Evolutionary conservation across 2,888 invertebrate genomes (phyloP).

Genomic region (Sesamia inferens): DNA sequence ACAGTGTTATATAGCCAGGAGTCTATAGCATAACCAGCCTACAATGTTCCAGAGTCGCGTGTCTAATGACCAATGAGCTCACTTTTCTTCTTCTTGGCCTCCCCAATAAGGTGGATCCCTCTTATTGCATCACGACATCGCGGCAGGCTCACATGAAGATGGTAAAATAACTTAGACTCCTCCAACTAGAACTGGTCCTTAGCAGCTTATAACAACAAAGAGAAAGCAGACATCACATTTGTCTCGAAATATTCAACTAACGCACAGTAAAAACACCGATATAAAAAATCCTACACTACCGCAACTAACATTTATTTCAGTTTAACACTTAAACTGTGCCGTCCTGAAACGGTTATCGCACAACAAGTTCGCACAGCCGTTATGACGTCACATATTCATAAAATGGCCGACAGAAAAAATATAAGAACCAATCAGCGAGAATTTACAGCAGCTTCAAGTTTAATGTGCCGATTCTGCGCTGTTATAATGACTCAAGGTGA

Average conservation of each 20-base stretch:
- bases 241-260: no score
- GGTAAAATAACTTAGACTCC: no score
- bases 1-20: no score
- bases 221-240: neutral
- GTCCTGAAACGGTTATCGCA: constrained; percentile 39
- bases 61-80: no score
- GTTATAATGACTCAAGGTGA: constrained; percentile 79
- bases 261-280: neutral
- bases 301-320: constrained; percentile 23
- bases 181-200: no score
- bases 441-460: constrained; percentile 82
- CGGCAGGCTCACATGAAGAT: no score
- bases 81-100: no score
- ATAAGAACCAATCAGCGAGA: constrained; percentile 79
- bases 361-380: constrained; percentile 52
- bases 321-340: constrained; percentile 16
- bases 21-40: no score
- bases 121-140: no score
- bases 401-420: constrained; percentile 59
- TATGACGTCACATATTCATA: constrained; percentile 56
- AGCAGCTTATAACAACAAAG: no score
- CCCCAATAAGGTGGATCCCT: no score
- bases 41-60: no score
- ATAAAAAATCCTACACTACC: constrained; percentile 21
- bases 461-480: constrained; percentile 80